A percentile compares a stretch with the other conserved stretches of the same genome.
Conservation (phyloP, 2,113 vertebrate species). For the Pelvicachromis taeniatus region DNA sequence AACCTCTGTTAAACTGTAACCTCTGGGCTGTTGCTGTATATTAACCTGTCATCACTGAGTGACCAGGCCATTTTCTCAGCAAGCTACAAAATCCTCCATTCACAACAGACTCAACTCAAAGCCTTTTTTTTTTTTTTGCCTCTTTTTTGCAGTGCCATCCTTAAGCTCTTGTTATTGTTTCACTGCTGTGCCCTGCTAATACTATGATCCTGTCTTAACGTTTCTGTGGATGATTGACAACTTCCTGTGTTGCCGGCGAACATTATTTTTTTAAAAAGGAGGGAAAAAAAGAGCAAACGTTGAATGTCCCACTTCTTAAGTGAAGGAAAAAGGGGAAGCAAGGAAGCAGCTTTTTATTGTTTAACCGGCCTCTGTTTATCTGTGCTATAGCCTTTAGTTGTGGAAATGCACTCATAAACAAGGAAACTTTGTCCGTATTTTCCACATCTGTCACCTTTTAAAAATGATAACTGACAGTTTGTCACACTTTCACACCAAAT, state of each 20-base stretch:
- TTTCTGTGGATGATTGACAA: background rate
- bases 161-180: background rate
- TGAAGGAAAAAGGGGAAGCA: background rate
- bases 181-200: slow-evolving; percentile 1
- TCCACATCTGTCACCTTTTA: background rate
- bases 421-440: background rate
- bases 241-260: background rate
- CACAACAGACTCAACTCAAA: background rate
- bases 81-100: background rate
- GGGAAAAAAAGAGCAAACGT: background rate
- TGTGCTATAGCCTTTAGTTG: slow-evolving; percentile 1
- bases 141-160: background rate
- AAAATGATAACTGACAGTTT: slow-evolving; percentile 31
- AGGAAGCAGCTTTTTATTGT: background rate
- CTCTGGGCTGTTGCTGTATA: background rate
- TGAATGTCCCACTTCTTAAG: slow-evolving; percentile 14
- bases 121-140: background rate
- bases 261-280: background rate
- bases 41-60: background rate
- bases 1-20: background rate
- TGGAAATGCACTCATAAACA: background rate
- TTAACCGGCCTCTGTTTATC: background rate
- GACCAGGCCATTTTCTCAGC: background rate
- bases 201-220: background rate
- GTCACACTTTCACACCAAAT: slow-evolving; percentile 53